Percentiles rank a stretch among this genome's conserved stretches.
phyloP scores from a whole-genome alignment of 2,113 vertebrate species.

The Pygathrix nemaeus region DNA sequence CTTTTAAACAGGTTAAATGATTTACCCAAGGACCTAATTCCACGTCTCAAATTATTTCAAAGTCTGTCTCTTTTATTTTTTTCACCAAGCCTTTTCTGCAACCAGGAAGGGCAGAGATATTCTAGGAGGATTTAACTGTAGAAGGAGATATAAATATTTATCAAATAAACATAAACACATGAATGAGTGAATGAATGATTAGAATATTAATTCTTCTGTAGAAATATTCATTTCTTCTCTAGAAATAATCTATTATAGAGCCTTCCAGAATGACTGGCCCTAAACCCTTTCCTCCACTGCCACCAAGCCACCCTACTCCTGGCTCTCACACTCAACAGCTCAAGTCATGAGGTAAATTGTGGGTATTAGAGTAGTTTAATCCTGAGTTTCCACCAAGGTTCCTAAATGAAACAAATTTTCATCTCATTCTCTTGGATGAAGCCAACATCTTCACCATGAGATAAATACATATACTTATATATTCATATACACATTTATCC shows the following conservation, averaged over 20 bases:
- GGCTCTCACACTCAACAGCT: not conserved
- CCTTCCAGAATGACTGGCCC: not conserved
- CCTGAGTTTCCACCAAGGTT: not conserved
- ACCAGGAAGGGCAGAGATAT: not conserved
- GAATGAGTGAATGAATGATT: not conserved
- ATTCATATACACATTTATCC: not conserved
- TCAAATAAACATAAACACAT: not conserved
- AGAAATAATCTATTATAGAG: not conserved
- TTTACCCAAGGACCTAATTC: not conserved
- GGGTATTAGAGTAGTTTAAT: not conserved
- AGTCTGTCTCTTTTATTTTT: not conserved
- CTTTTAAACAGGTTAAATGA: not conserved
- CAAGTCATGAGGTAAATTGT: not conserved
- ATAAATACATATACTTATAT: not conserved
- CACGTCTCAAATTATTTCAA: not conserved
- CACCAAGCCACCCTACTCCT: not conserved
- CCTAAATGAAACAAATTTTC: not conserved
- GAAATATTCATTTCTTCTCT: not conserved
- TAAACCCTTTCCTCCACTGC: not conserved
- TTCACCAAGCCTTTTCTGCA: not conserved
- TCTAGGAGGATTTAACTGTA: not conserved
- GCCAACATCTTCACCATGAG: not conserved
- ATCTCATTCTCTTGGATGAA: not conserved
- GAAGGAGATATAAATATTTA: not conserved
- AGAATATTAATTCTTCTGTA: not conserved